Conservation (phyloP, 1,140 invertebrate species). For the Nephila pilipes region DNA sequence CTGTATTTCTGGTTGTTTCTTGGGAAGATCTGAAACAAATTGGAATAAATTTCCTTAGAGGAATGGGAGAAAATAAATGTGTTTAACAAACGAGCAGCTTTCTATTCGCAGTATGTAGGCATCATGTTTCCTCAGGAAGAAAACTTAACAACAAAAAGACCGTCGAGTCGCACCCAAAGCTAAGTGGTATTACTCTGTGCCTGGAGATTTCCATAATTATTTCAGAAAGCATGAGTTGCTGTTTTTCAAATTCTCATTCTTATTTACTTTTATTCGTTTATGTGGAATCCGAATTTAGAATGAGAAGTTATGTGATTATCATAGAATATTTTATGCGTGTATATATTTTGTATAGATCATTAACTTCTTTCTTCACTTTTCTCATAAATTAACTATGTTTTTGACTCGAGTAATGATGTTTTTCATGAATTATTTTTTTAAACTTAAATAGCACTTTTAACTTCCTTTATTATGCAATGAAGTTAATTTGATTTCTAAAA, state of each 20-base stretch:
- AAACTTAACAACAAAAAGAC: constrained; percentile 7
- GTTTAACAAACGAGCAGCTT: not conserved
- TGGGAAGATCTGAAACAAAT: not conserved
- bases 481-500: no score
- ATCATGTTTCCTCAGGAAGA: not conserved
- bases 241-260: not conserved
- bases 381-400: no score
- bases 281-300: not conserved
- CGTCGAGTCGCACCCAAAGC: not conserved
- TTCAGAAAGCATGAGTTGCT: not conserved
- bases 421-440: no score
- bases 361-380: no score
- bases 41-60: constrained; percentile 32
- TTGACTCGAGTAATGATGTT: no score
- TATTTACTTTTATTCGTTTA: not conserved
- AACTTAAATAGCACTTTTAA: no score
- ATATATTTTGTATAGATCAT: no score
- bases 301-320: no score
- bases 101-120: not conserved
- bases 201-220: not conserved
- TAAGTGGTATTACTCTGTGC: not conserved
- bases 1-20: not conserved
- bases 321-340: no score
- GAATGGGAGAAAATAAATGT: not conserved
- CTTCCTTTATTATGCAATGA: no score